Evolutionary conservation across 1,140 invertebrate genomes (phyloP), one percentile per base, ranked within the genome.

Genomic region (Heliconius congener): DNA sequence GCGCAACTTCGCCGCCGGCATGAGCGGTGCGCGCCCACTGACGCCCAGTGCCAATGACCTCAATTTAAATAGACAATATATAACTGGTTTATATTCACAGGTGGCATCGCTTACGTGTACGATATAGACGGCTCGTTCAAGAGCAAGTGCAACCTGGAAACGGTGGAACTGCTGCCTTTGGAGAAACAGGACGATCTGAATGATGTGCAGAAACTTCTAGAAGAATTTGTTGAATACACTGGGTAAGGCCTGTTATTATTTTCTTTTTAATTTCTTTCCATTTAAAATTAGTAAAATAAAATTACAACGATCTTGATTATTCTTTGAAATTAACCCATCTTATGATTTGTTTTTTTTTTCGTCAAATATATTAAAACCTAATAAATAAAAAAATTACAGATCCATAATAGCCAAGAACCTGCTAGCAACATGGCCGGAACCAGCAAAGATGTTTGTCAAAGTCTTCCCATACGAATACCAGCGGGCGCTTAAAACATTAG

Each of bases 391-490:
- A 46, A 46, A 46, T 16, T 46, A 60, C 79, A 95, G 95, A 19
- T 99, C 99, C 2, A 88, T 97, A 76, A 96, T 99, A 76, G 99
- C 98, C 27, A 91, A 96, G 84, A 94, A 97, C 72, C 95, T 99
- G 27, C 92, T 99, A 0, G 95, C 96, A 52, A 96, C 97, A 78
- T 99, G 99, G 98, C 96, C 98, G 2, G 95, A 95, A 80, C 96
- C 96, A 57, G 96, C 97, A 11, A 96, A 96, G 42, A 96, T 97
- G 88, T 99, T 99, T 92, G 96, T 99, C 60, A 99, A 99, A 95
- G 98, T 99, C 75, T 99, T 99, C 95, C 99, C 99, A 0, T 98
- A 98, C 86, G 99, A 99, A 88, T 99, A 99, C 94, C 98, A 99
- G 88, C 95, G 98, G 83, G 99, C 97, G 8, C 93, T 99, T 6